A percentile compares a stretch with the other conserved stretches of the same genome.
phyloP scores from a whole-genome alignment of 2,888 invertebrate species.

The Kryphioiulus occultus region DNA sequence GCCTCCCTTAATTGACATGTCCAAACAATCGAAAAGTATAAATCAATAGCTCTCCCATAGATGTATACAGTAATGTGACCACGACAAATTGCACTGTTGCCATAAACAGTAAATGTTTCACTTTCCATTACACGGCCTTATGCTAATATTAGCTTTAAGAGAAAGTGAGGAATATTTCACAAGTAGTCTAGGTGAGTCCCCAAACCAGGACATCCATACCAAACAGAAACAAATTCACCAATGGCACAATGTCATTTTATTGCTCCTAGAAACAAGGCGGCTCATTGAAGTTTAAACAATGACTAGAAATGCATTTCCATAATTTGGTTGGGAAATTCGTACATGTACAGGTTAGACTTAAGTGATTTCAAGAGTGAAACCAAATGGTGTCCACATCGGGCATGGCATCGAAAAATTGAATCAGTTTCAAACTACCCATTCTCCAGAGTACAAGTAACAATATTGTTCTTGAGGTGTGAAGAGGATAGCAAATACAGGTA shows the following conservation, averaged over 20 bases:
- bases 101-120: neutral
- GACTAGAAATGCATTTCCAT: neutral
- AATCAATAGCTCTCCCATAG: too few relatives aligned
- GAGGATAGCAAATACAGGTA: neutral
- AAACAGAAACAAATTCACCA: neutral
- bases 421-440: neutral
- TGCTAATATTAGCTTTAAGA: neutral
- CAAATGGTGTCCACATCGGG: neutral
- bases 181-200: slow-evolving; percentile 1
- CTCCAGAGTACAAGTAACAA: neutral
- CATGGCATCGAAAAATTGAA: neutral
- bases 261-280: neutral
- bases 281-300: neutral
- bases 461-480: neutral
- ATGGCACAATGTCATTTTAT: neutral
- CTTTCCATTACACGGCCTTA: neutral
- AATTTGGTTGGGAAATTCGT: neutral
- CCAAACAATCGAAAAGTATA: too few relatives aligned
- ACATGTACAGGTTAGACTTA: neutral
- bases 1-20: too few relatives aligned
- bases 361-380: neutral
- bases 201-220: neutral
- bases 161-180: neutral
- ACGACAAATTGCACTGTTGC: too few relatives aligned
- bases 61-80: too few relatives aligned